Percentiles rank a stretch among this genome's conserved stretches.
Evolutionary conservation across 2,888 invertebrate species (phyloP).

Genomic region (Tetragonisca angustula): DNA sequence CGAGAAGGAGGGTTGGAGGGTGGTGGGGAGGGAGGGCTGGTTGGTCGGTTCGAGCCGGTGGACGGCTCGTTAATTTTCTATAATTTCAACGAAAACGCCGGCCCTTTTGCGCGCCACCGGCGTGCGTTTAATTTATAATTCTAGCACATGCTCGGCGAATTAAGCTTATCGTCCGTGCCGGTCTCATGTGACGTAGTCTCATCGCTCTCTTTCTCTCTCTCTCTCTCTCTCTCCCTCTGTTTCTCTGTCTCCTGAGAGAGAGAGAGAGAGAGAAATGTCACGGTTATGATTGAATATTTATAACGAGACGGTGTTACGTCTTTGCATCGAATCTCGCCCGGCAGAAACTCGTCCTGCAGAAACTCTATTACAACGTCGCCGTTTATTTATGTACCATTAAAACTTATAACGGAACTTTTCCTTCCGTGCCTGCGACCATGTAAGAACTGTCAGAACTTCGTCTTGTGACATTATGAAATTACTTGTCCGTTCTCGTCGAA

Average conservation of each 20-base stretch:
- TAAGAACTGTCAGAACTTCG: conserved; percentile 62
- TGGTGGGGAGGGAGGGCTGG: too few species aligned
- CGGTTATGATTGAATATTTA: conserved; percentile 67
- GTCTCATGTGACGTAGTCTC: conserved; percentile 27
- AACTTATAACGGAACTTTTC: conserved; percentile 66
- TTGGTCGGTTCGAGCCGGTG: neutral
- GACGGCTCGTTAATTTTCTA: conserved; percentile 47
- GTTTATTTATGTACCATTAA: conserved; percentile 71
- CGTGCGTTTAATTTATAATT: conserved; percentile 42
- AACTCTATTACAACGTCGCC: conserved; percentile 68
- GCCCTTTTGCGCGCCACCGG: neutral
- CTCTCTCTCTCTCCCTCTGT: too few species aligned
- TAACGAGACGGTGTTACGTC: conserved; percentile 56
- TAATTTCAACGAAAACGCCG: conserved; percentile 32
- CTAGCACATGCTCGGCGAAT: conserved; percentile 41
- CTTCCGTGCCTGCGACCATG: conserved; percentile 50
- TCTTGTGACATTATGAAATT: conserved; percentile 59
- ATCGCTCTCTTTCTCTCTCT: neutral
- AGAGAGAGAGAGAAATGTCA: conserved; percentile 43
- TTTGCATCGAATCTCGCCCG: conserved; percentile 54
- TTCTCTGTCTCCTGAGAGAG: too few species aligned
- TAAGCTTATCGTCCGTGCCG: conserved; percentile 32
- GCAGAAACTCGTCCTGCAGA: conserved; percentile 52
- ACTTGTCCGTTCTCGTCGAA: conserved; percentile 47
- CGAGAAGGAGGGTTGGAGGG: neutral